phyloP scores from a whole-genome alignment of 2,888 invertebrate species.

The Rhagonycha lutea region DNA sequence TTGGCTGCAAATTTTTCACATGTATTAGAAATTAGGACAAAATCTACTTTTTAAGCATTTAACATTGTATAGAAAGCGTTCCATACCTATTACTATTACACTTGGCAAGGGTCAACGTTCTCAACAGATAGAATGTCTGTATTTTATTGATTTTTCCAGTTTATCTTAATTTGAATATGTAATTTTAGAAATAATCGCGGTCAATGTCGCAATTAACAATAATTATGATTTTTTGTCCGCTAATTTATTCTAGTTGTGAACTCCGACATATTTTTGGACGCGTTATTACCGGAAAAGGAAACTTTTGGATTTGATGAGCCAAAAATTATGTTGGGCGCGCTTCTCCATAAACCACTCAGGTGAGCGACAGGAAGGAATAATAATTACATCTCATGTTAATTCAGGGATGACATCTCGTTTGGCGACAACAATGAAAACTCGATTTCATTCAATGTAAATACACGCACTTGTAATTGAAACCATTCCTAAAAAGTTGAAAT shows the following conservation, averaged over 20 bases:
- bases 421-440: slow-evolving; percentile 14
- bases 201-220: background rate
- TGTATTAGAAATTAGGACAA: background rate
- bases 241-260: background rate
- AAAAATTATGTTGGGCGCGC: slow-evolving; percentile 6
- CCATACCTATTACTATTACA: background rate
- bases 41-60: background rate
- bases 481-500: background rate
- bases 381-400: slow-evolving; percentile 21
- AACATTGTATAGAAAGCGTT: background rate
- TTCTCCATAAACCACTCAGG: slow-evolving; percentile 4
- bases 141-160: background rate
- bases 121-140: background rate
- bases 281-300: background rate
- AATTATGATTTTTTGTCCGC: background rate
- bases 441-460: slow-evolving; percentile 8
- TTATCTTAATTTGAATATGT: background rate
- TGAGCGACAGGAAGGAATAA: slow-evolving; percentile 30
- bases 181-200: background rate
- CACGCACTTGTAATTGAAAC: background rate
- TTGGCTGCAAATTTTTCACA: background rate
- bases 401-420: slow-evolving; percentile 16
- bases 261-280: background rate
- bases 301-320: background rate
- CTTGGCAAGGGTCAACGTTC: background rate